Evolutionary conservation across 1,140 invertebrate species (phyloP), one percentile per base, ranked within the genome.

Genomic region (Maniola jurtina): DNA sequence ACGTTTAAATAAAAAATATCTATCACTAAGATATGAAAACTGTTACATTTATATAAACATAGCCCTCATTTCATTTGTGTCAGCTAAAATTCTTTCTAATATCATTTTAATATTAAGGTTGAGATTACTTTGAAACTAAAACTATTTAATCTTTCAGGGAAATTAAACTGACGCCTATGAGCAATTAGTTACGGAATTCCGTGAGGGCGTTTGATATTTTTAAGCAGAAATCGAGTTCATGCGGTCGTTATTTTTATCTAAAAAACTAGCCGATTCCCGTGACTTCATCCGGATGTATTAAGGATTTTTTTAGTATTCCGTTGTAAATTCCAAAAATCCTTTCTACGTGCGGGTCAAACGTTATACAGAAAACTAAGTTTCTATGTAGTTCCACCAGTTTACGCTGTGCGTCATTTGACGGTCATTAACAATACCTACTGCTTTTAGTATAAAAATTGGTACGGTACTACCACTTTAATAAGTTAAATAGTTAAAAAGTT

Each of bases 11-110:
- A 64, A 70, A 67, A 73, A 73, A 70, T 73, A 73, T 61, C 65
- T 61, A 67, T 67, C 59, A 67, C 59, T 67, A 52, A 16, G 34
- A 34, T 67, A 67, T 67, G 59, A 67, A 83, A 86, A 81, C 81
- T 80, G 66, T 74, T 74, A 77, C 47, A 86, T 83, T 81, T 77
- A 83, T 78, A 83, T 70, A 66, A 75, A 79, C 75, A 75, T 76
- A 83, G 75, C 67, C 75, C 56, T 78, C 48, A 25, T 52, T 38
- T 81, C n/a, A 67, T 54, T 74, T 62, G 61, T 45, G 36, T 60
- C 64, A 68, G 52, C 33, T 55, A 10, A 79, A 75, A 65, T 66
- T 72, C 50, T 58, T 66, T 70, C 61, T 82, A 75, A 35, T 6
- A 13, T 10, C n/a, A 55, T 6, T 38, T 3, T 38, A 3, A 6